phyloP scores from a whole-genome alignment of 1,140 invertebrate genomes.

The Neocloeon triangulifer region DNA sequence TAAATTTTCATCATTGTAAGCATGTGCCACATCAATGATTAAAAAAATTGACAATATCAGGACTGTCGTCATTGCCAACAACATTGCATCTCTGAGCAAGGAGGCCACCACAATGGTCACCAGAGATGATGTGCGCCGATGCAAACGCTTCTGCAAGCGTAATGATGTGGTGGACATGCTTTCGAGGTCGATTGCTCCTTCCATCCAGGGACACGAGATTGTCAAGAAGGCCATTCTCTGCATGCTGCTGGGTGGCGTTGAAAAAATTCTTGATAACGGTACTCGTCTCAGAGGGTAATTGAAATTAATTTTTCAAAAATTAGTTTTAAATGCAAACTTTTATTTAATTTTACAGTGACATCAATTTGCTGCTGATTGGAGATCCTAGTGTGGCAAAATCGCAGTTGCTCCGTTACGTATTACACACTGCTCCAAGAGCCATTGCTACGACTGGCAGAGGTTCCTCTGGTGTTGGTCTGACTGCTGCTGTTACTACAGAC shows the following conservation, averaged over 20 bases:
- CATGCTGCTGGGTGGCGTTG: slow-evolving; percentile 81
- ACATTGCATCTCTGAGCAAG: slow-evolving; percentile 74
- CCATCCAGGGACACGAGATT: slow-evolving; percentile 92
- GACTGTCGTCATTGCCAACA: slow-evolving; percentile 85
- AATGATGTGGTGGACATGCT: slow-evolving; percentile 68
- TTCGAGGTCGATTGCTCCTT: slow-evolving; percentile 82
- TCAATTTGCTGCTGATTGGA: slow-evolving; percentile 91
- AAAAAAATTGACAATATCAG: no score
- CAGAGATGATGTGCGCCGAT: slow-evolving; percentile 70
- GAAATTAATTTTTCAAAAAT: no score
- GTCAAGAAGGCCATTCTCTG: slow-evolving; percentile 96
- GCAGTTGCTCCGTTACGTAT: slow-evolving; percentile 84
- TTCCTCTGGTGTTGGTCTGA: slow-evolving; percentile 89
- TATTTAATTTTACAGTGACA: slow-evolving; percentile 39
- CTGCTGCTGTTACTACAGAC: slow-evolving; percentile 92
- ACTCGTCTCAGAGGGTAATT: slow-evolving; percentile 76
- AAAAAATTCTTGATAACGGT: slow-evolving; percentile 89
- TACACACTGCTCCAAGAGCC: slow-evolving; percentile 81
- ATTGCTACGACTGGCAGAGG: slow-evolving; percentile 94
- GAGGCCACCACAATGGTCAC: slow-evolving; percentile 58
- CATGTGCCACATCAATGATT: no score
- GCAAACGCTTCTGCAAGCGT: slow-evolving; percentile 39
- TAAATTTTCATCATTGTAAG: slow-evolving; percentile 18
- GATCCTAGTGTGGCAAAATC: slow-evolving; percentile 99
- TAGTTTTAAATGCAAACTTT: not conserved